Percentiles rank a stretch among this genome's conserved stretches.
Evolutionary conservation across 2,113 vertebrate species (phyloP).

Genomic region (Urocolius indicus): DNA sequence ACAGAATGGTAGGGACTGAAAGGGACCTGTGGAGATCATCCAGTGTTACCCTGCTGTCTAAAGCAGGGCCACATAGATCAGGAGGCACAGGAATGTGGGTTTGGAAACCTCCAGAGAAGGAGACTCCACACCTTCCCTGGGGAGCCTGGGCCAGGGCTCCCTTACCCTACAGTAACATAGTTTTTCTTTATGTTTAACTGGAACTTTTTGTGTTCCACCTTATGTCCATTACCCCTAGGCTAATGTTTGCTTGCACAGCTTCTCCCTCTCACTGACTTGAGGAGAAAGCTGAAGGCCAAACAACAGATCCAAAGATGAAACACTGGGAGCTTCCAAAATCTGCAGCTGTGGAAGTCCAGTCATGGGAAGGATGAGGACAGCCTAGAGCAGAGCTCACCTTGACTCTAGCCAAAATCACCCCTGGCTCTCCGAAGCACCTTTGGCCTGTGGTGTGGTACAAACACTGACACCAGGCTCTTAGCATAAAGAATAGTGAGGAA

Average conservation of each 20-base stretch:
- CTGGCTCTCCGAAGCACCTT: background rate
- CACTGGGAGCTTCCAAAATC: accelerated
- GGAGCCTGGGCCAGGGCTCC: too few relatives aligned
- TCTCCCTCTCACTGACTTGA: accelerated
- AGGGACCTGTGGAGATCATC: too few relatives aligned
- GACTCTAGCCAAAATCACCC: background rate
- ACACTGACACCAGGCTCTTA: accelerated
- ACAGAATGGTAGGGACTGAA: too few relatives aligned
- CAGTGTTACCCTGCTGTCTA: too few relatives aligned
- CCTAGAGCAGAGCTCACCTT: background rate
- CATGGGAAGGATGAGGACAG: background rate
- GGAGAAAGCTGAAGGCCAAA: background rate
- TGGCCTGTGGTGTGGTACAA: background rate
- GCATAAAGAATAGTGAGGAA: background rate
- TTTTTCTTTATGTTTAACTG: too few relatives aligned
- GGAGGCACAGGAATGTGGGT: too few relatives aligned
- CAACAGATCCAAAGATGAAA: background rate
- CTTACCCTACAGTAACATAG: too few relatives aligned
- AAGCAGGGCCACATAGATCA: too few relatives aligned
- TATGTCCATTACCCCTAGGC: too few relatives aligned
- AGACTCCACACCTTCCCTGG: too few relatives aligned
- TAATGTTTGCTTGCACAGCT: background rate
- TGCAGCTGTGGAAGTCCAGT: background rate
- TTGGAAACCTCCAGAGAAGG: too few relatives aligned
- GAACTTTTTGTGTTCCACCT: too few relatives aligned